Conservation (phyloP, 2,113 vertebrate genomes). For the Rhinoptilus africanus region DNA sequence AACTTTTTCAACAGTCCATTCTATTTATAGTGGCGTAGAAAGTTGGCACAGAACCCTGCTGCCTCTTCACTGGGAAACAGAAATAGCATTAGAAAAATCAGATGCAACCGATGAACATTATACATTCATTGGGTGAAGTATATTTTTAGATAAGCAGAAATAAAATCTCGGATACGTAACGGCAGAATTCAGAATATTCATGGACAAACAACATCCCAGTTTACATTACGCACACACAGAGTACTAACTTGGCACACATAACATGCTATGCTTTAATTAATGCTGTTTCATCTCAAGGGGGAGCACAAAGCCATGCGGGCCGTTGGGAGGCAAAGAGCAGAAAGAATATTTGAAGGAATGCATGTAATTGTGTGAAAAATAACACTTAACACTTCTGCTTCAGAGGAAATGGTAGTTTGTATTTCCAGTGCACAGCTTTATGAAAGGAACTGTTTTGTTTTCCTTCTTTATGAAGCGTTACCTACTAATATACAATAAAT, state of each 20-base stretch:
- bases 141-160: slow-evolving; percentile 48
- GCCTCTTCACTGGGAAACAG: slow-evolving; percentile 47
- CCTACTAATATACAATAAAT: slow-evolving; percentile 31
- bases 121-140: background rate
- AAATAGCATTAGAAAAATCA: slow-evolving; percentile 33
- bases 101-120: background rate
- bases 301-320: slow-evolving; percentile 63
- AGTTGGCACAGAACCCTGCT: slow-evolving; percentile 19
- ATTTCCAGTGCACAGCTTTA: slow-evolving; percentile 74
- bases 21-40: slow-evolving; percentile 27
- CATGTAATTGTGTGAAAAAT: slow-evolving; percentile 58
- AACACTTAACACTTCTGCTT: slow-evolving; percentile 53
- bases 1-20: slow-evolving; percentile 20
- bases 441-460: slow-evolving; percentile 53
- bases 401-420: slow-evolving; percentile 56
- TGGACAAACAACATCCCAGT: slow-evolving; percentile 41
- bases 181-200: slow-evolving; percentile 6
- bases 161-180: background rate
- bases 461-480: slow-evolving; percentile 42
- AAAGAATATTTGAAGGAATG: slow-evolving; percentile 28
- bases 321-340: slow-evolving; percentile 35
- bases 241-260: slow-evolving; percentile 38
- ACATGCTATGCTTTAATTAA: slow-evolving; percentile 62
- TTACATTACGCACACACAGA: background rate
- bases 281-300: slow-evolving; percentile 33